phyloP scores from a whole-genome alignment of 2,888 invertebrate genomes.

The Drosophila birchii region DNA sequence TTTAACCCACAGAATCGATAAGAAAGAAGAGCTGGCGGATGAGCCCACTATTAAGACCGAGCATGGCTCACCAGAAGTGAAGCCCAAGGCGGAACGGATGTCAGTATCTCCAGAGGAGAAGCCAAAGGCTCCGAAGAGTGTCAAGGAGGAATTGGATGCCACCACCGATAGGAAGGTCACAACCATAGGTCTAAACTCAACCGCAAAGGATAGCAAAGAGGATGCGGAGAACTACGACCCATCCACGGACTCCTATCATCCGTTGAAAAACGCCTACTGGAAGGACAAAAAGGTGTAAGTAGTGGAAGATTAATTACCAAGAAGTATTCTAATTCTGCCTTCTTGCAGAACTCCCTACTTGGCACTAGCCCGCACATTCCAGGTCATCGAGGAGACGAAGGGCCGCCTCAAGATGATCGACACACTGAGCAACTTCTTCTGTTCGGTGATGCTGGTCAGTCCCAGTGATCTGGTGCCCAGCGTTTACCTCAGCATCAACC shows the following conservation, averaged over 20 bases:
- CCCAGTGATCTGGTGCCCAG: constrained; percentile 96
- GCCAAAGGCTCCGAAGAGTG: not conserved
- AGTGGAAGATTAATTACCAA: constrained; percentile 20
- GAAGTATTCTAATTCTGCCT: not conserved
- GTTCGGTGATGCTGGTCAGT: constrained; percentile 94
- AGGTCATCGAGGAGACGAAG: constrained; percentile 93
- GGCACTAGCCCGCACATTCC: constrained; percentile 95
- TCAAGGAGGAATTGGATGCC: constrained; percentile 15
- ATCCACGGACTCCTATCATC: constrained; percentile 90
- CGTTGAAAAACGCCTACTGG: constrained; percentile 94
- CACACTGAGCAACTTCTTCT: constrained; percentile 95
- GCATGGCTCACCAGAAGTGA: constrained; percentile 20
- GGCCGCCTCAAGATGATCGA: constrained; percentile 96
- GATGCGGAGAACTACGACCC: constrained; percentile 88
- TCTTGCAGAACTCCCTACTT: constrained; percentile 93
- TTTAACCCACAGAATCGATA: constrained; percentile 9
- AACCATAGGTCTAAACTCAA: constrained; percentile 27
- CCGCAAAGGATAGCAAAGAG: constrained; percentile 28
- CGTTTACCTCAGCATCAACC: constrained; percentile 97
- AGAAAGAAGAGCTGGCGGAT: not conserved
- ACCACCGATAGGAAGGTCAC: constrained; percentile 22
- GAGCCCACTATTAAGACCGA: constrained; percentile 22
- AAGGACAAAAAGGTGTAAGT: constrained; percentile 88
- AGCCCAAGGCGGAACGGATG: constrained; percentile 33
- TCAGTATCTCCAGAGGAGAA: constrained; percentile 4